Conservation (phyloP, 1,140 invertebrate genomes). For the Ips typographus region DNA sequence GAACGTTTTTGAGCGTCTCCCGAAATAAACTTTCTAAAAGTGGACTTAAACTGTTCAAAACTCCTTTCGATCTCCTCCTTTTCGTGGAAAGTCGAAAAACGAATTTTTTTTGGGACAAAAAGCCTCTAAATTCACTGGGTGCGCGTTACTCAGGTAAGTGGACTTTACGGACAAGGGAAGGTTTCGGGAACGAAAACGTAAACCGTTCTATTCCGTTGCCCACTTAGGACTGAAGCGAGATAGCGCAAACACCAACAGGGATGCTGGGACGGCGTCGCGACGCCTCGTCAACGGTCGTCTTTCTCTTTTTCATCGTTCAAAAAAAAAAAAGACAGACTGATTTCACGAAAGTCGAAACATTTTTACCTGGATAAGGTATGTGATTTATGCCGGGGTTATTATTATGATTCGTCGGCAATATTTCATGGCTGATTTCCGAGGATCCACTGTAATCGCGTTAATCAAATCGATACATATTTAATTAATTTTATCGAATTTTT, state of each 20-base stretch:
- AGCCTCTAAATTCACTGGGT: slow-evolving; percentile 14
- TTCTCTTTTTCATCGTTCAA: slow-evolving; percentile 9
- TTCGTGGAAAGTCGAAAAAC: background rate
- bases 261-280: slow-evolving; percentile 33
- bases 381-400: slow-evolving; percentile 30
- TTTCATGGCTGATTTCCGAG: slow-evolving; percentile 27
- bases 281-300: slow-evolving; percentile 19
- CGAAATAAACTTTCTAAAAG: slow-evolving; percentile 33
- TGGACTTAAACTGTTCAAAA: background rate
- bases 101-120: background rate
- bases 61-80: slow-evolving; percentile 4
- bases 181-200: slow-evolving; percentile 30
- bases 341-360: background rate
- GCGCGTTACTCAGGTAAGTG: slow-evolving; percentile 31
- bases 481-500: background rate
- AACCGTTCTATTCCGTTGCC: slow-evolving; percentile 32
- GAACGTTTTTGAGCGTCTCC: slow-evolving; percentile 11
- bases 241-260: slow-evolving; percentile 22
- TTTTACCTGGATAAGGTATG: slow-evolving; percentile 33
- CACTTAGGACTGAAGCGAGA: slow-evolving; percentile 34
- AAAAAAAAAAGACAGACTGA: slow-evolving; percentile 1
- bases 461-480: slow-evolving; percentile 12
- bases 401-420: slow-evolving; percentile 24
- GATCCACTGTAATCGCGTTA: slow-evolving; percentile 9
- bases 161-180: slow-evolving; percentile 30